A percentile compares a stretch with the other conserved stretches of the same genome.
These are phyloP conservation scores for Fukomys damarensis DNA, from an alignment of 2,113 vertebrate species.

Conservation along the genomic window DNA sequence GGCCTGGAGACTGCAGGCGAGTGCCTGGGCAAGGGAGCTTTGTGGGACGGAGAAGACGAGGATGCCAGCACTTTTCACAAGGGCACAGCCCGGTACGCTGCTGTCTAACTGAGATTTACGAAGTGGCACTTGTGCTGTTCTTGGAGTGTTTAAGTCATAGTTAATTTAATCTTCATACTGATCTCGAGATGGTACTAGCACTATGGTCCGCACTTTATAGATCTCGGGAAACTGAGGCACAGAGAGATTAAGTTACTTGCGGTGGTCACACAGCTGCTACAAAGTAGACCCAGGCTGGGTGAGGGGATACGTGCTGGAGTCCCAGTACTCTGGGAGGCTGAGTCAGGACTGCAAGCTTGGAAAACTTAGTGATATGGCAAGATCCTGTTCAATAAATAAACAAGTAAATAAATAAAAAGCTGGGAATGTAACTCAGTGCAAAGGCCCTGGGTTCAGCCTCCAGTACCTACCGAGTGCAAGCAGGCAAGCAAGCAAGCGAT, in stretches of 20 bases:
- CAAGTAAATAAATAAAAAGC: not conserved
- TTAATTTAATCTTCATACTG: not conserved
- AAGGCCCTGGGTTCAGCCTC: not conserved
- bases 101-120: not conserved
- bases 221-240: not conserved
- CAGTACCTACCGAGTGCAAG: not conserved
- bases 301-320: no score
- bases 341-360: not conserved
- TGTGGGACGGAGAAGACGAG: not conserved
- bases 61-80: not conserved
- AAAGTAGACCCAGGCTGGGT: no score
- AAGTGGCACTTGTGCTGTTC: not conserved
- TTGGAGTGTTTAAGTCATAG: not conserved
- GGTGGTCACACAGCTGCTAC: not conserved
- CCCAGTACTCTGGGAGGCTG: not conserved
- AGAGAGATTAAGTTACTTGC: not conserved
- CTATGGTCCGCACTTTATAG: not conserved
- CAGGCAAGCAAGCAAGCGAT: not conserved
- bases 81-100: not conserved
- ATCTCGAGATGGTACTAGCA: not conserved
- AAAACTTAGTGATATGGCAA: not conserved
- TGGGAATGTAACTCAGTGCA: not conserved
- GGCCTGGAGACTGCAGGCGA: not conserved
- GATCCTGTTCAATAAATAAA: not conserved
- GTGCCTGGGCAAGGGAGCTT: not conserved